Conservation (phyloP, 2,113 vertebrate species). For the Halichoeres trimaculatus region DNA sequence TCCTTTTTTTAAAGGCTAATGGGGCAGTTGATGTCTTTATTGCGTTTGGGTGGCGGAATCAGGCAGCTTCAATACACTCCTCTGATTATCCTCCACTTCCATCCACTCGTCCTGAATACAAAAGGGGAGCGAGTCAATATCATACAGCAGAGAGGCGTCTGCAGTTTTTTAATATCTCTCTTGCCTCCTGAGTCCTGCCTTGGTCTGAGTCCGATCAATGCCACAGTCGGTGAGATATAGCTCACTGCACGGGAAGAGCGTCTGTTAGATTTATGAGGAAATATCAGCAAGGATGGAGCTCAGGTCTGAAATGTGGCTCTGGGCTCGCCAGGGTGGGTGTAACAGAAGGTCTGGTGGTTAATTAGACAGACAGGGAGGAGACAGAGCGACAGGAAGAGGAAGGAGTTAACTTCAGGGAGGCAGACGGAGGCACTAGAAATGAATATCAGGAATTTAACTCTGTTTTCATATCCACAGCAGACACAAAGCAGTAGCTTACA, state of each 20-base stretch:
- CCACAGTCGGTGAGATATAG: conserved; percentile 74
- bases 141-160: conserved; percentile 62
- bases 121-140: conserved; percentile 65
- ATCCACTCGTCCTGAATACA: conserved; percentile 64
- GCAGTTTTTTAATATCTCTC: conserved; percentile 76
- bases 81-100: conserved; percentile 58
- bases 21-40: conserved; percentile 37
- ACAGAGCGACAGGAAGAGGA: conserved; percentile 30
- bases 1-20: conserved; percentile 24
- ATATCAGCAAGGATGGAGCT: conserved; percentile 53
- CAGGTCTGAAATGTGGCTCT: conserved; percentile 54
- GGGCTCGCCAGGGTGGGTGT: conserved; percentile 43
- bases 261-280: conserved; percentile 71
- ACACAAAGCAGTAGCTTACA: too few species aligned
- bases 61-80: conserved; percentile 53
- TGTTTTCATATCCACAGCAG: conserved; percentile 43
- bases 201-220: conserved; percentile 74
- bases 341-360: conserved; percentile 46
- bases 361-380: conserved; percentile 60
- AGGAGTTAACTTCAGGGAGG: conserved; percentile 50
- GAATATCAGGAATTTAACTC: conserved; percentile 34
- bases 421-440: conserved; percentile 56
- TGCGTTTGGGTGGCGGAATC: conserved; percentile 28
- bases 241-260: conserved; percentile 51
- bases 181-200: conserved; percentile 69